Evolutionary conservation across 2,797 vertebrate genomes (phyloP).

Genomic region (Catostomus latipinnis): DNA sequence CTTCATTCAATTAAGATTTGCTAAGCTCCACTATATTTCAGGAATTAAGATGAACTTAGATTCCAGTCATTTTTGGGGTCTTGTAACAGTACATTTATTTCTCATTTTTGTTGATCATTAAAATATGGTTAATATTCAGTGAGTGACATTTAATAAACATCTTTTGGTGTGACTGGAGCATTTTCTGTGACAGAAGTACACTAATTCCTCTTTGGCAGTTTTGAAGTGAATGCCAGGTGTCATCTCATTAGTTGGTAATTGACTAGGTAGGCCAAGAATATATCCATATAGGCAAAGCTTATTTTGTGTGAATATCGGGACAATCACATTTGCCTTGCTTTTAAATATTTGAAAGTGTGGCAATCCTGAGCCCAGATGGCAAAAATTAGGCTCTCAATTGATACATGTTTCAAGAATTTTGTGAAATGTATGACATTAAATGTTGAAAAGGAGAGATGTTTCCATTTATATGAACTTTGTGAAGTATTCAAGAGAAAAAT

Average conservation of each 20-base stretch:
- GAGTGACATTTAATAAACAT: constrained; percentile 19
- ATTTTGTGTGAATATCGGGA: constrained; percentile 19
- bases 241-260: constrained; percentile 51
- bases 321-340: constrained; percentile 6
- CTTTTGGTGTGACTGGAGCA: constrained; percentile 29
- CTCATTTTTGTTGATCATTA: constrained; percentile 22
- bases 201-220: constrained; percentile 37
- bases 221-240: constrained; percentile 33
- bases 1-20: constrained; percentile 5
- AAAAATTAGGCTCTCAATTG: constrained; percentile 21
- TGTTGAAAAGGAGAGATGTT: constrained; percentile 3
- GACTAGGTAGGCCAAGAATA: constrained; percentile 29
- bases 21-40: constrained; percentile 3
- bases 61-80: constrained; percentile 21
- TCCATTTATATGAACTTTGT: neutral
- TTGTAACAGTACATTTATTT: constrained; percentile 13
- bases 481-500: too few relatives aligned
- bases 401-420: constrained; percentile 16
- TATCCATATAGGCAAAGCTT: constrained; percentile 23
- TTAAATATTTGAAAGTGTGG: constrained; percentile 38
- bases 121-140: constrained; percentile 54
- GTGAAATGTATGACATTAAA: constrained; percentile 15
- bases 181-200: constrained; percentile 32
- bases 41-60: constrained; percentile 2
- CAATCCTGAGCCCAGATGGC: neutral